A percentile compares a stretch with the other conserved stretches of the same genome.
These are phyloP conservation scores for Hexactinellida sp. DNA, from an alignment of 37 sponge, comb jelly and placozoan species.

Conservation along the genomic window DNA sequence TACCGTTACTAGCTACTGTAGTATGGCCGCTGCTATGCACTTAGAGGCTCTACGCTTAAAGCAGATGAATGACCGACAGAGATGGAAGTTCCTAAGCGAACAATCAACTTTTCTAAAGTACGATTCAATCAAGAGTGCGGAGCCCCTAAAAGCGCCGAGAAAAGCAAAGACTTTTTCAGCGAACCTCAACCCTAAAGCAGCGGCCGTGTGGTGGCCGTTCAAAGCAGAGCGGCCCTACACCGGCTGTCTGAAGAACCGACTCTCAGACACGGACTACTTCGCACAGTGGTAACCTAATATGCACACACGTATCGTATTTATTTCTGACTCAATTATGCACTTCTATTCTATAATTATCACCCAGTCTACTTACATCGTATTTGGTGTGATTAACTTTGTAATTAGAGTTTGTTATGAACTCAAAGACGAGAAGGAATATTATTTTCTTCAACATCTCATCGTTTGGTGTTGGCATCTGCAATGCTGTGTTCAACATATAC, in stretches of 20 bases:
- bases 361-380: not conserved
- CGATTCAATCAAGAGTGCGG: not conserved
- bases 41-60: not conserved
- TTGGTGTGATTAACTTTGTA: not conserved
- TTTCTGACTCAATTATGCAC: not conserved
- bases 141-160: not conserved
- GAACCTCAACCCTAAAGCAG: not conserved
- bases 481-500: constrained; percentile 30
- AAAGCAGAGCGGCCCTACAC: not conserved
- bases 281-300: not conserved
- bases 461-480: constrained; percentile 21
- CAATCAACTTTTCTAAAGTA: not conserved
- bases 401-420: too few relatives aligned
- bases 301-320: not conserved
- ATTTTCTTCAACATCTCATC: not conserved
- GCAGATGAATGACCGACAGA: not conserved
- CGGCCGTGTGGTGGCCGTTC: not conserved
- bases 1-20: not conserved
- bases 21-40: not conserved
- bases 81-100: not conserved
- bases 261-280: not conserved
- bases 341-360: not conserved
- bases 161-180: not conserved
- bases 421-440: not conserved
- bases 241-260: not conserved